These are phyloP conservation scores for Erebia ligea DNA, from an alignment of 2,888 invertebrate genomes.

Conservation along the genomic window DNA sequence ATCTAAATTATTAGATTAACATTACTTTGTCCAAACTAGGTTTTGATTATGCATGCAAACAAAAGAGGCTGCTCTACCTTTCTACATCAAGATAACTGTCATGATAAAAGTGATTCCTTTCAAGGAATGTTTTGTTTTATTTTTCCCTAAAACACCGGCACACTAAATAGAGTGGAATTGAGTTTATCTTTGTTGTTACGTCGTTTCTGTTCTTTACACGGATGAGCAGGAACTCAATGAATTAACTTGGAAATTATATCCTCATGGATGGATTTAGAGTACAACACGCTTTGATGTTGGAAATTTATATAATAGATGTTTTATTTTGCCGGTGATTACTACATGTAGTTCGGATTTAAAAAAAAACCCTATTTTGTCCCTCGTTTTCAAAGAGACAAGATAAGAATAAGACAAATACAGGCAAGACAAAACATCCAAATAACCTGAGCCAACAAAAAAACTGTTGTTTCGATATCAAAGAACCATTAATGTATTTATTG, in stretches of 20 bases:
- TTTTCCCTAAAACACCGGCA: slow-evolving; percentile 24
- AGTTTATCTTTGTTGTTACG: slow-evolving; percentile 23
- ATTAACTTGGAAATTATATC: neutral
- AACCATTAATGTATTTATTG: too few relatives aligned
- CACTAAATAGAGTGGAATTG: slow-evolving; percentile 24
- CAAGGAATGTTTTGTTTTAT: slow-evolving; percentile 5
- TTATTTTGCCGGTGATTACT: neutral
- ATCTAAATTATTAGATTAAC: neutral
- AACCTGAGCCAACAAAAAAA: too few relatives aligned
- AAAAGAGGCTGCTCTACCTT: neutral
- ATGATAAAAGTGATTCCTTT: neutral
- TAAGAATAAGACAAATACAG: too few relatives aligned
- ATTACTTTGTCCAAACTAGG: neutral
- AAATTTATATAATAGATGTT: neutral
- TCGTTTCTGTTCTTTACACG: neutral
- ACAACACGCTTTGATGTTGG: neutral
- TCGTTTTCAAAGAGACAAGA: too few relatives aligned
- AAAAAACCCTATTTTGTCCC: too few relatives aligned
- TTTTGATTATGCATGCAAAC: neutral
- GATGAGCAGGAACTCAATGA: neutral
- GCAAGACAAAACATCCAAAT: too few relatives aligned
- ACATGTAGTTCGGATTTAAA: neutral
- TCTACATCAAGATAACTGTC: slow-evolving; percentile 16
- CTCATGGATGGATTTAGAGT: neutral
- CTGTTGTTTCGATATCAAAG: too few relatives aligned